Evolutionary conservation across 2,113 vertebrate genomes (phyloP).

Genomic region (Prochilodus magdalenae): DNA sequence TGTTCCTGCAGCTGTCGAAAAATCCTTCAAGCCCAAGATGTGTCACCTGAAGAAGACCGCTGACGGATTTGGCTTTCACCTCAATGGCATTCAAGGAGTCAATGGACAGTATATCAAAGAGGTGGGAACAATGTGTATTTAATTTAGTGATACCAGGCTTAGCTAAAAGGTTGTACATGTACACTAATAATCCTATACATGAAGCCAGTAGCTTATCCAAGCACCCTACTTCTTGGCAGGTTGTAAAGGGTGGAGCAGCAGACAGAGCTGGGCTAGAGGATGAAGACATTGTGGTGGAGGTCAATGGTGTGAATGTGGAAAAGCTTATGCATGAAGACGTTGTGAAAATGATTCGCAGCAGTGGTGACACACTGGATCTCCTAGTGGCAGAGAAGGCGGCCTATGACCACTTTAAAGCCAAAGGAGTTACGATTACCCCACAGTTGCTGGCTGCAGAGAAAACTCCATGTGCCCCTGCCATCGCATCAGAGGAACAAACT

Average conservation of each 20-base stretch:
- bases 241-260: slow-evolving; percentile 80
- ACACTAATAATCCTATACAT: background rate
- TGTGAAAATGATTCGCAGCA: slow-evolving; percentile 79
- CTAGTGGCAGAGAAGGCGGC: slow-evolving; percentile 80
- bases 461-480: slow-evolving; percentile 29
- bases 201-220: too few relatives aligned
- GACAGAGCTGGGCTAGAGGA: slow-evolving; percentile 83
- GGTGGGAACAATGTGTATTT: slow-evolving; percentile 67
- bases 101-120: slow-evolving; percentile 84
- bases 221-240: slow-evolving; percentile 67
- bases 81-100: slow-evolving; percentile 83
- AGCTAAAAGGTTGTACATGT: background rate
- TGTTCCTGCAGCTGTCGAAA: slow-evolving; percentile 46
- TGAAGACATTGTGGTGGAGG: slow-evolving; percentile 85
- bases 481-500: slow-evolving; percentile 15
- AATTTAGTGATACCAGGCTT: background rate
- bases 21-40: slow-evolving; percentile 82
- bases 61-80: slow-evolving; percentile 87
- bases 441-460: slow-evolving; percentile 60
- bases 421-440: slow-evolving; percentile 78
- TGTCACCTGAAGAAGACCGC: slow-evolving; percentile 84
- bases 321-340: slow-evolving; percentile 80
- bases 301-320: slow-evolving; percentile 84
- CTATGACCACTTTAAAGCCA: slow-evolving; percentile 79
- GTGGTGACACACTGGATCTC: slow-evolving; percentile 77